Conservation (phyloP, 1,140 invertebrate genomes). For the Drosophila simulans region DNA sequence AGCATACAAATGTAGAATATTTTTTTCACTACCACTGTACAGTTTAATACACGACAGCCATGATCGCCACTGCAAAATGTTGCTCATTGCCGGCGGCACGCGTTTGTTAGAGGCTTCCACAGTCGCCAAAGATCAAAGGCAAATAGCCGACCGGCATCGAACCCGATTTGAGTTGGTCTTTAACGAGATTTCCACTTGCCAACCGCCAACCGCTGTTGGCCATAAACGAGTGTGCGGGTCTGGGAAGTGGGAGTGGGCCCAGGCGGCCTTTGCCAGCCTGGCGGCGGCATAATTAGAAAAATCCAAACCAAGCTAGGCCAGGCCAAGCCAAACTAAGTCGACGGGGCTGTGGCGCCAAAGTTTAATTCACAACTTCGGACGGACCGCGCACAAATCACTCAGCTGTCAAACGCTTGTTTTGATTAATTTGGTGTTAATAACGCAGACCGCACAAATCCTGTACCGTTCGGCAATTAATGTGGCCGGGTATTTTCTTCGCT, state of each 20-base stretch:
- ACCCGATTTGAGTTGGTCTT: conserved; percentile 49
- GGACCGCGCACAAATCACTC: conserved; percentile 69
- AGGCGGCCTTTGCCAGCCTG: conserved; percentile 16
- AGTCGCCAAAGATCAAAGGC: conserved; percentile 60
- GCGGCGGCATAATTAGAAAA: conserved; percentile 32
- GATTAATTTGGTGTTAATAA: conserved; percentile 81
- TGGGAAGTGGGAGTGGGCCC: conserved; percentile 68
- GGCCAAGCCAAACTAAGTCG: conserved; percentile 13
- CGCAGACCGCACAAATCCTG: conserved; percentile 66
- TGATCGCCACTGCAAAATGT: conserved; percentile 46
- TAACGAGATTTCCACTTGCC: conserved; percentile 66
- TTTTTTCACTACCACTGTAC: neutral
- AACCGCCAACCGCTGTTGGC: conserved; percentile 21
- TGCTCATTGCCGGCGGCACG: conserved; percentile 59
- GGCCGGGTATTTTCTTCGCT: conserved; percentile 17
- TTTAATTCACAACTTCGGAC: conserved; percentile 46
- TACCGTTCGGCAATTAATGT: conserved; percentile 66
- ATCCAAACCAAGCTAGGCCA: conserved; percentile 4
- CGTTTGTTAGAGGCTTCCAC: conserved; percentile 58
- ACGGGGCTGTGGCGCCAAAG: conserved; percentile 58
- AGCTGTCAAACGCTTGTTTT: conserved; percentile 77
- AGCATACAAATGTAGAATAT: too few species aligned
- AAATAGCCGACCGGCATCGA: conserved; percentile 44
- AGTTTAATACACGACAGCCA: conserved; percentile 25
- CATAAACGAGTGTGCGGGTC: conserved; percentile 51